phyloP scores from a whole-genome alignment of 1,140 invertebrate genomes.

The Pinna nobilis region DNA sequence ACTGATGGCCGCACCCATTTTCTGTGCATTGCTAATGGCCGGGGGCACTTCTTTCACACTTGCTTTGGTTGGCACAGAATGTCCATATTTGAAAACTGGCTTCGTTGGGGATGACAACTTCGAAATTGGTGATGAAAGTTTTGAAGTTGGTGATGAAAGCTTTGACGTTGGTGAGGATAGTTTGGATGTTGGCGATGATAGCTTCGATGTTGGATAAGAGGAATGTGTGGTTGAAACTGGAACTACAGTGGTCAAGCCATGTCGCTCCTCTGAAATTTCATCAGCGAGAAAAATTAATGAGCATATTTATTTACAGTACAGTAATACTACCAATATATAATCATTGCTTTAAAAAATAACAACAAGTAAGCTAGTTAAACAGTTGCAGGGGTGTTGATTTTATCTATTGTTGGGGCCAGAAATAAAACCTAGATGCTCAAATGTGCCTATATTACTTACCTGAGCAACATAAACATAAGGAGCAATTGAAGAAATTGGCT shows the following conservation, averaged over 20 bases:
- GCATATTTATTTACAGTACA: background rate
- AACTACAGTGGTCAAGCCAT: slow-evolving; percentile 2
- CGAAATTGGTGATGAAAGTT: slow-evolving; percentile 1
- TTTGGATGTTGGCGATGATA: slow-evolving; percentile 9
- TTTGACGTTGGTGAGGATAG: background rate
- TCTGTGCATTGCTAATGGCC: slow-evolving; percentile 50
- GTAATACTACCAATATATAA: background rate
- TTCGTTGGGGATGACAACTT: slow-evolving; percentile 31
- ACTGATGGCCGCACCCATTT: slow-evolving; percentile 44
- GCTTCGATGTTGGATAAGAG: slow-evolving; percentile 2
- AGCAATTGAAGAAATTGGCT: too few relatives aligned
- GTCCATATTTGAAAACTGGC: slow-evolving; percentile 12
- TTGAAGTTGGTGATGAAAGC: slow-evolving; percentile 7
- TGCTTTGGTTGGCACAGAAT: slow-evolving; percentile 57
- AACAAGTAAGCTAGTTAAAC: background rate
- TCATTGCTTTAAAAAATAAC: background rate
- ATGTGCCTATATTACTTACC: too few relatives aligned
- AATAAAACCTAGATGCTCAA: too few relatives aligned
- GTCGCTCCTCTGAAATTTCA: slow-evolving; percentile 37
- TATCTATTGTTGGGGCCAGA: too few relatives aligned
- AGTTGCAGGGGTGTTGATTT: slow-evolving; percentile 71
- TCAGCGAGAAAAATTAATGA: too few relatives aligned
- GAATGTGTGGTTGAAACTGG: slow-evolving; percentile 15
- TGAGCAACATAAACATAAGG: too few relatives aligned
- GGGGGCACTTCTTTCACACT: slow-evolving; percentile 65